Base-by-base conservation (phyloP, 2,888 invertebrate species). In the Ichneumon xanthorius region DNA sequence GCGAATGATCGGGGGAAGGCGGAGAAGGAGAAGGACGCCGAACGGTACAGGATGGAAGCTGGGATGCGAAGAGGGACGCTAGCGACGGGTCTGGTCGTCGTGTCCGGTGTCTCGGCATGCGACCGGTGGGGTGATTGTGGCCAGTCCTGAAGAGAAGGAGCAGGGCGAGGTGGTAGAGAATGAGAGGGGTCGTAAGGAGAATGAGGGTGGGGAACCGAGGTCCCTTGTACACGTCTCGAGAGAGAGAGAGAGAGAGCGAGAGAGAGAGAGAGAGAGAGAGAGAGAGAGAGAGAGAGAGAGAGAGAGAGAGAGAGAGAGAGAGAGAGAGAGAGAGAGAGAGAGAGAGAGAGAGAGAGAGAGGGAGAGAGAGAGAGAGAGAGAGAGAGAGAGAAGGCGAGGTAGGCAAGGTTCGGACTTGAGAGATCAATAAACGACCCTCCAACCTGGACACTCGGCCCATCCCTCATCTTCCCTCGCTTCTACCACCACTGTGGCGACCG, bases 371-470 rank as follows among this genome's bases (percentile, higher is more conserved):
- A 45, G 11, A 45, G 45, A 7, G 61, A 26, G 50, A 26, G 50
- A 48, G 70, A 70, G 70, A 40, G 37, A 58, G 72, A 73, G 61
- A 58, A 53, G 30, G 45, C 37, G 72, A 73, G 72, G 33, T 37
- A 45, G 77, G 91, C 92, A 91, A 91, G 91, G 91, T 91, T 92
- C 91, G 92, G 93, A 94, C 94, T 94, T 93, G 93, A 93, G 93
- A 94, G 93, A 94, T 94, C 94, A 94, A 94, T 94, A 94, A 94
- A 94, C 93, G 94, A 93, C 93, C 93, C 94, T 92, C 91, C 92
- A 92, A 93, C 93, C 92, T 93, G 92, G 92, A 92, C 93, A 93
- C 92, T 92, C 90, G 83, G 86, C 83, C 81, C 85, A 80, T 89
- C 86, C 80, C 82, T 82, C 82, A 77, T 82, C 80, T 67, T 92